Conservation (phyloP, 2,113 vertebrate species). For the Pseudolaguvia tuberculata region DNA sequence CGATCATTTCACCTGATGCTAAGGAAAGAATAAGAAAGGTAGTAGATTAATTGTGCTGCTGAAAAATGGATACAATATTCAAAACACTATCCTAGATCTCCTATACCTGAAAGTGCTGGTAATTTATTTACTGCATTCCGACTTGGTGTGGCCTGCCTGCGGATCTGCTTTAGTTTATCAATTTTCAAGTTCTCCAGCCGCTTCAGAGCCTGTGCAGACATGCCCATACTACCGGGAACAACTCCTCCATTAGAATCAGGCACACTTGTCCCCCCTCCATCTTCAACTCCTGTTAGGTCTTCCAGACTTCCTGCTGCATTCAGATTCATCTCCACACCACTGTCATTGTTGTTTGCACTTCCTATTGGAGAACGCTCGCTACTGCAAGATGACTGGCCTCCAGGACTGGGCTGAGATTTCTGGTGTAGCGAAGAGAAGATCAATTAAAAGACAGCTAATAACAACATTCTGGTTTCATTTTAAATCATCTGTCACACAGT, state of each 20-base stretch:
- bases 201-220: conserved; percentile 80
- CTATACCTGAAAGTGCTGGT: conserved; percentile 79
- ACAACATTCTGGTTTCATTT: neutral
- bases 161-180: conserved; percentile 87
- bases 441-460: neutral
- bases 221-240: conserved; percentile 70
- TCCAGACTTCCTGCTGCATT: conserved; percentile 88
- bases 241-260: conserved; percentile 58
- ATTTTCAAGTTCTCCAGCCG: conserved; percentile 92
- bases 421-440: conserved; percentile 47
- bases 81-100: neutral
- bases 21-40: conserved; percentile 16
- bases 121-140: conserved; percentile 73
- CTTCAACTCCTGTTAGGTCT: conserved; percentile 87
- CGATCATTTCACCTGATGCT: conserved; percentile 70
- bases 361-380: conserved; percentile 91
- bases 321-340: conserved; percentile 92
- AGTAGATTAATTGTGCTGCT: neutral
- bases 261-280: conserved; percentile 66
- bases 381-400: conserved; percentile 92
- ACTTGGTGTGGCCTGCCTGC: conserved; percentile 67
- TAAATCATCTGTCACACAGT: neutral
- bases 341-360: conserved; percentile 94
- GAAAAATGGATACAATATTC: neutral
- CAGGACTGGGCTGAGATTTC: conserved; percentile 92